Percentiles rank a stretch among this genome's conserved stretches.
Evolutionary conservation across 1,140 invertebrate species (phyloP).

Genomic region (Rhynchophorus ferrugineus): DNA sequence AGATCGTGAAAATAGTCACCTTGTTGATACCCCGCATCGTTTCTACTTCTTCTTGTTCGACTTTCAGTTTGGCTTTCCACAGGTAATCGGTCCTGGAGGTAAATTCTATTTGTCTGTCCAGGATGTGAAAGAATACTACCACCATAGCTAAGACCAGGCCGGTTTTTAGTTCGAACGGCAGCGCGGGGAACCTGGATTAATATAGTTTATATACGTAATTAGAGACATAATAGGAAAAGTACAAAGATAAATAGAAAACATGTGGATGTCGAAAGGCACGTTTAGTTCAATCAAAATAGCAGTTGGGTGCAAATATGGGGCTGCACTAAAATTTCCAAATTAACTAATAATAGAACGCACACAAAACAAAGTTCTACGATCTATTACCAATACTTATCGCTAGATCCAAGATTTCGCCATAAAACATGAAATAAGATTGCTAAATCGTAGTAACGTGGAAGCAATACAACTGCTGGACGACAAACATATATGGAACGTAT

Average conservation of each 20-base stretch:
- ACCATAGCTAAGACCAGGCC: slow-evolving; percentile 55
- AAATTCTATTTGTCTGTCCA: slow-evolving; percentile 80
- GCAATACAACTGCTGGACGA: no score
- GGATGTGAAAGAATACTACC: slow-evolving; percentile 58
- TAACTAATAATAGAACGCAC: no score
- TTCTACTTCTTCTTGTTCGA: slow-evolving; percentile 91
- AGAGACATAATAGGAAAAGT: no score
- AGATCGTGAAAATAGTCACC: slow-evolving; percentile 39
- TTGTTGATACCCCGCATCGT: slow-evolving; percentile 93
- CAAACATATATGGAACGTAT: no score
- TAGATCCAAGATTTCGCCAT: no score
- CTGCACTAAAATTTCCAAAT: no score
- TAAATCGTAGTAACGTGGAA: no score
- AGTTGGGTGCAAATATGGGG: no score
- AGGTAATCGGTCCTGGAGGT: slow-evolving; percentile 82
- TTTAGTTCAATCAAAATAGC: not conserved
- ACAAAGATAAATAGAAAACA: not conserved
- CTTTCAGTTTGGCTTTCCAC: slow-evolving; percentile 85
- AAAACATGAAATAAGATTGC: no score
- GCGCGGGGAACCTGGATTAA: slow-evolving; percentile 54
- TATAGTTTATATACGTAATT: no score
- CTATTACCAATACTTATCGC: no score
- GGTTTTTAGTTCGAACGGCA: slow-evolving; percentile 60
- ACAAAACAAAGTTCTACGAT: no score
- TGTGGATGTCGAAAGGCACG: not conserved